These are phyloP conservation scores for Cephalopholis sonnerati DNA, from an alignment of 2,113 vertebrate genomes.

Conservation along the genomic window DNA sequence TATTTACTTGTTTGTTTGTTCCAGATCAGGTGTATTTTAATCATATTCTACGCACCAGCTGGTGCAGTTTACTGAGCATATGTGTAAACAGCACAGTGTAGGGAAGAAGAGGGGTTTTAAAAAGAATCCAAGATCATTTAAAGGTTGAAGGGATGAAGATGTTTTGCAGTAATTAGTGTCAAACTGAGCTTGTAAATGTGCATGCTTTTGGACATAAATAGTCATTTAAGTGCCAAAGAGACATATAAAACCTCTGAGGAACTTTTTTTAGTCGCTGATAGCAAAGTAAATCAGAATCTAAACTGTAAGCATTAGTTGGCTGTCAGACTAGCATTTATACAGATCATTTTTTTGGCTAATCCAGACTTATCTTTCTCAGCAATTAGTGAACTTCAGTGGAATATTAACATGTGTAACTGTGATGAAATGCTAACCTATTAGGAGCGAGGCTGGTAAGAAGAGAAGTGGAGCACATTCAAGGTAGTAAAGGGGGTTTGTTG, in stretches of 20 bases:
- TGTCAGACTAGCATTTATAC: not conserved
- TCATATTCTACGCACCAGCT: no score
- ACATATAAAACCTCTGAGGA: not conserved
- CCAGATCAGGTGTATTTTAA: not conserved
- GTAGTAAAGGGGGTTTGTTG: conserved; percentile 80
- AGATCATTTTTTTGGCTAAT: not conserved
- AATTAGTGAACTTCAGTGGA: not conserved
- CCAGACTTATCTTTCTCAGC: not conserved
- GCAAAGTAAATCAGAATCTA: not conserved
- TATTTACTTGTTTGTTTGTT: no score
- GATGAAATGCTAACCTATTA: conserved; percentile 76
- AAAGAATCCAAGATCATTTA: not conserved
- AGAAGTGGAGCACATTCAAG: conserved; percentile 79
- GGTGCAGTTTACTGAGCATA: not conserved
- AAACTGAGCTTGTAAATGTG: not conserved
- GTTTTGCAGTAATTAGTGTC: not conserved
- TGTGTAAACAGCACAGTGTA: not conserved
- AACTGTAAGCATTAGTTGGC: not conserved
- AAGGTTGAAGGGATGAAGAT: not conserved
- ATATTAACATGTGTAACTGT: conserved; percentile 62
- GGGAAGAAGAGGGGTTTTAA: not conserved
- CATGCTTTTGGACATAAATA: not conserved
- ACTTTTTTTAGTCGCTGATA: not conserved
- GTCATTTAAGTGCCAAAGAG: not conserved
- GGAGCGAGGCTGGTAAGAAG: conserved; percentile 81